Evolutionary conservation across 1,140 invertebrate species (phyloP), one percentile per base, ranked within the genome.

Genomic region (Meloidogyne floridensis): DNA sequence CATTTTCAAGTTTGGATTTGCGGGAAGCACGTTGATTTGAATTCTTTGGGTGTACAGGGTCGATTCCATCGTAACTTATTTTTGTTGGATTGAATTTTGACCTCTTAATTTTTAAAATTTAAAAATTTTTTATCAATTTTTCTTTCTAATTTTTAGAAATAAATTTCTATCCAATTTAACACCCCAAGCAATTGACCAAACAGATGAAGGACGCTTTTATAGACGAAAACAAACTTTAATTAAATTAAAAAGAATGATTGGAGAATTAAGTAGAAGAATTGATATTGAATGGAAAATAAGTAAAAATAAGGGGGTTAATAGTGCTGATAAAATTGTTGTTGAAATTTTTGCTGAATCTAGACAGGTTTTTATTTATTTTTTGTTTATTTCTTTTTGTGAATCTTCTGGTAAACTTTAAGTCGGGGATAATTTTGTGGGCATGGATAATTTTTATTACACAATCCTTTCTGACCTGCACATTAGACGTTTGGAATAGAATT

Each of bases 271-370:
- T 59, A 79, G 82, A 72, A 43, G 77, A 77, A 87, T 87, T 54
- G 86, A 88, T 75, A 70, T 72, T 13, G 86, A 88, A 11, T 87
- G 86, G 87, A 53, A 85, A 51, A 53, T 87, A 18, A 71, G 18
- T 53, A 65, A 59, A 9, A 83, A 86, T 43, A 87, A 87, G n/a
- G 86, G 83, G 18, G 54, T 32, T 32, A 32, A 32, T 32, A 32
- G 32, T 69, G 75, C 71, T 1, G 86, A 86, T 74, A 73, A 81
- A 79, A 75, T 89, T 47, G 87, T 86, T 18, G 69, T 84, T n/a
- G 20, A 87, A 77, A 59, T 86, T 47, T 80, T 86, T 75, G 42
- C 84, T 15, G 87, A 86, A 77, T 71, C 86, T 11, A 87, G 87
- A 56, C 85, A 86, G 86, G 84, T 86, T 18, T 43, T n/a, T 72